phyloP scores from a whole-genome alignment of 2,113 vertebrate species.

The Hiodon tergisus region DNA sequence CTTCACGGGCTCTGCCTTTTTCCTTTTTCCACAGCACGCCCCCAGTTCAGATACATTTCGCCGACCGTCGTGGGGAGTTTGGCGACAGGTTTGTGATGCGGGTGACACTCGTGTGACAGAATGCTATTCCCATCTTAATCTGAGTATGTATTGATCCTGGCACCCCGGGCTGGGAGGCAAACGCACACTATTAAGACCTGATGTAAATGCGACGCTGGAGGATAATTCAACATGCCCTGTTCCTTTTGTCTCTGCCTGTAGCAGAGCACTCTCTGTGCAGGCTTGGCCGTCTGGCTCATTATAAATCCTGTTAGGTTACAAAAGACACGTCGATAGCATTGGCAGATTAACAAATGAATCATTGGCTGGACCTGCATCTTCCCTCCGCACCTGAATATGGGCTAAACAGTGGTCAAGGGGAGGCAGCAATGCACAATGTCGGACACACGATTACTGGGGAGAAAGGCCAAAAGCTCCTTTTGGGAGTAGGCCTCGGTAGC shows the following conservation, averaged over 20 bases:
- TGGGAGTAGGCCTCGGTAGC: too few relatives aligned
- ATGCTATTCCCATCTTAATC: slow-evolving; percentile 4
- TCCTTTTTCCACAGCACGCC: too few relatives aligned
- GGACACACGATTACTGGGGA: not conserved
- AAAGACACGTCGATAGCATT: too few relatives aligned
- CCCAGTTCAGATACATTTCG: too few relatives aligned
- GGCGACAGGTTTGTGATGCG: not conserved
- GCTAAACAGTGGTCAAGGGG: slow-evolving; percentile 6
- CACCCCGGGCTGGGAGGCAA: slow-evolving; percentile 31
- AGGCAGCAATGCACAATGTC: slow-evolving; percentile 4
- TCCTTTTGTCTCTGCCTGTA: not conserved
- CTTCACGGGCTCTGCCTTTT: too few relatives aligned
- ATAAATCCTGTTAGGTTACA: not conserved
- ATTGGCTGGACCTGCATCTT: not conserved
- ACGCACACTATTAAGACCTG: slow-evolving; percentile 40
- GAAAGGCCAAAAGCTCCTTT: too few relatives aligned
- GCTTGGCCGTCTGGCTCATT: not conserved
- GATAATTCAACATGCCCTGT: not conserved
- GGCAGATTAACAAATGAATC: too few relatives aligned
- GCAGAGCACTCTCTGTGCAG: not conserved
- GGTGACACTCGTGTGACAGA: slow-evolving; percentile 13
- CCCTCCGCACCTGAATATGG: too few relatives aligned
- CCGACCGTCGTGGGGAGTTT: too few relatives aligned
- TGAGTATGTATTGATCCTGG: slow-evolving; percentile 32
- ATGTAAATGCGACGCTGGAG: slow-evolving; percentile 3